phyloP scores from a whole-genome alignment of 1,140 invertebrate genomes.

The Asbolus verrucosus region DNA sequence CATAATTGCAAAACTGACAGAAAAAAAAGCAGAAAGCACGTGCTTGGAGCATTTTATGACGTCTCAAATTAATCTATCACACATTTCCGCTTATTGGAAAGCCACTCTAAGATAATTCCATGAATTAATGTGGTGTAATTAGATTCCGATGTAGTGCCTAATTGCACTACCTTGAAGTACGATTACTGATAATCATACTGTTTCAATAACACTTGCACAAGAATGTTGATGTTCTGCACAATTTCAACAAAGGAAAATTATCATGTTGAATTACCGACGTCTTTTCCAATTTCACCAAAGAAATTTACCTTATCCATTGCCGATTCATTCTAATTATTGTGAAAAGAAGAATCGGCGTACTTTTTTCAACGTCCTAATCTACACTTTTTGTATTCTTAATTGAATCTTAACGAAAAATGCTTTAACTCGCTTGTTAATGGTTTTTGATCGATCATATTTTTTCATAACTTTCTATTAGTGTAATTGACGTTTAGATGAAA shows the following conservation, averaged over 20 bases:
- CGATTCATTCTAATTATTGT: no score
- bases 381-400: no score
- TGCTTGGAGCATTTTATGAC: conserved; percentile 6
- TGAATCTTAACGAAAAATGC: not conserved
- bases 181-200: conserved; percentile 2
- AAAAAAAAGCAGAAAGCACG: conserved; percentile 23
- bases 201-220: not conserved
- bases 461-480: conserved; percentile 28
- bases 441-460: not conserved
- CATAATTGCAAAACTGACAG: not conserved
- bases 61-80: conserved; percentile 14
- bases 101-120: not conserved
- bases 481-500: conserved; percentile 10
- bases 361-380: no score
- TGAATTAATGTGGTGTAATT: conserved; percentile 11
- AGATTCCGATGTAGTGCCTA: not conserved
- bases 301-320: not conserved
- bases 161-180: not conserved
- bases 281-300: conserved; percentile 3
- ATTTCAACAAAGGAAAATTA: no score
- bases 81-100: conserved; percentile 34
- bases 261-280: not conserved
- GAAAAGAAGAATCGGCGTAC: no score
- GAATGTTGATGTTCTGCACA: not conserved
- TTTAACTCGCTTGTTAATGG: no score